These are phyloP conservation scores for Scolopax rusticola DNA, from an alignment of 2,797 vertebrate genomes.

Conservation along the genomic window DNA sequence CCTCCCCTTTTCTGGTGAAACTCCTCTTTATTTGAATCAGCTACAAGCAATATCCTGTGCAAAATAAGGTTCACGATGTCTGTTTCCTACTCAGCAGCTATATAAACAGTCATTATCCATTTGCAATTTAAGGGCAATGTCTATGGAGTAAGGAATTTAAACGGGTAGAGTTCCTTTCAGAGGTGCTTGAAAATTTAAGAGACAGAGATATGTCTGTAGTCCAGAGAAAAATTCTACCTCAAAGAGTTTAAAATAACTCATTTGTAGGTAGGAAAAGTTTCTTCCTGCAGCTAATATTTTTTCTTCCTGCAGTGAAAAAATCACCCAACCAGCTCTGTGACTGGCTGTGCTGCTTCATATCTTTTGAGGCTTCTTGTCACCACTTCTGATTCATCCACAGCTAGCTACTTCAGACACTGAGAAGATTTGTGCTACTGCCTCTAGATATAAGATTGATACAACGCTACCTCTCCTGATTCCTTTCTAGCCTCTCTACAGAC, in stretches of 20 bases:
- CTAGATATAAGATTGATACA: not conserved
- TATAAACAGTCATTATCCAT: not conserved
- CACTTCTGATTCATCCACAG: not conserved
- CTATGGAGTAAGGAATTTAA: not conserved
- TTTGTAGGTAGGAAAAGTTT: not conserved
- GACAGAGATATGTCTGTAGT: not conserved
- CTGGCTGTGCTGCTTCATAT: not conserved
- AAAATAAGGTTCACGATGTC: not conserved
- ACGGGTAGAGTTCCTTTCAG: not conserved
- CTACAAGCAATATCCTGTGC: conserved; percentile 28
- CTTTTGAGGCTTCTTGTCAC: not conserved
- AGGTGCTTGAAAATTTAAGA: not conserved
- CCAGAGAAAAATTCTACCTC: not conserved
- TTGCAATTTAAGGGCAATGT: not conserved
- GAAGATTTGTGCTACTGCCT: not conserved
- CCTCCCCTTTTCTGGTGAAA: not conserved
- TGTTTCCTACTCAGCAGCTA: conserved; percentile 40
- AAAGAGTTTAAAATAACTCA: not conserved
- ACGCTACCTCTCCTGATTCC: not conserved
- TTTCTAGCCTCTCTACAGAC: not conserved
- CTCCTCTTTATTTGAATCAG: not conserved
- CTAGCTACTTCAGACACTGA: not conserved
- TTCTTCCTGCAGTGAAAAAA: not conserved
- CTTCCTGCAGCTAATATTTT: not conserved
- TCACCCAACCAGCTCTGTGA: not conserved